Base-by-base conservation (phyloP, 2,797 vertebrate genomes). In the Coregonus sp. region DNA sequence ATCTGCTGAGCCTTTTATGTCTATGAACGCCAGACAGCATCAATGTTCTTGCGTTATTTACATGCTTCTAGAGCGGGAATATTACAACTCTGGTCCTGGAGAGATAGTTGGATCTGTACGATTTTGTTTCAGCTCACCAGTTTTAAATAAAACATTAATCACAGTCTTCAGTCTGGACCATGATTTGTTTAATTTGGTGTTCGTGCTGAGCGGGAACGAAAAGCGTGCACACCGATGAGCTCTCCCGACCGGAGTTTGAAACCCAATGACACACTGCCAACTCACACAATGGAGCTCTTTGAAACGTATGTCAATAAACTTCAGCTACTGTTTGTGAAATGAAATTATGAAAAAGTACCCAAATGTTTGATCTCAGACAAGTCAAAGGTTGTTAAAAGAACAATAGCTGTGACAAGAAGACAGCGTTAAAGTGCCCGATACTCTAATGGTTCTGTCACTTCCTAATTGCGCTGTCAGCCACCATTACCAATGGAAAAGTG, bases 391-490 rank as follows among this genome's bases (percentile, higher is more conserved):
- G 84, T 79, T 80, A 83, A 76, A 75, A 80, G 66, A 84, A 84
- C 86, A 85, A 79, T 31, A 82, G 76, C 77, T 82, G 78, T 31
- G 72, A 86, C 76, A 79, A 35, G 52, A 80, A 82, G 72, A 77
- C 25, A 67, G 74, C 68, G 76, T 82, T 84, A 85, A 87, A 90
- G 89, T 84, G 84, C 82, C 77, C 72, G 84, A 25, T n/a, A 50
- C 67, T 79, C 82, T 94, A 94, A 91, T 91, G 78, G 81, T 74
- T 81, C 83, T 90, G 89, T 91, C 89, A 90, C 78, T 84, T 88
- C 87, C 87, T 93, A 95, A 95, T 95, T 94, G 92, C 75, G 80
- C 89, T 92, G 89, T 93, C 92, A 91, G 86, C 86, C 84, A 89
- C 85, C 90, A 81, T 93, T 94, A 94, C 89, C 75, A 88, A 90